Evolutionary conservation across 2,888 invertebrate genomes (phyloP).

Genomic region (Phoronis australis): DNA sequence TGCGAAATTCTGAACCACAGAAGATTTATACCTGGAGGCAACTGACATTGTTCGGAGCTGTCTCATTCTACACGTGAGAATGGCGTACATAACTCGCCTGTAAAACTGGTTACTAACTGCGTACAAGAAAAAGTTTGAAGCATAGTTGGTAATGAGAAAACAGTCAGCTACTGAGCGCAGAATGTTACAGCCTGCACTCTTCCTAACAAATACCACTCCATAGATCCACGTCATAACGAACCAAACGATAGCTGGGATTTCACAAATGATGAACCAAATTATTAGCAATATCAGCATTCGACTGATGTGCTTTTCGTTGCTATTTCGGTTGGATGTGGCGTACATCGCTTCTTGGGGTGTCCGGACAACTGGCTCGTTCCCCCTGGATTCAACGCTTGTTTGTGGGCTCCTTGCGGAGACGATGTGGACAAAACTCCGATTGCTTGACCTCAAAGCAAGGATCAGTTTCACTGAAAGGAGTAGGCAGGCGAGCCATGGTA

Average conservation of each 20-base stretch:
- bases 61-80: no score
- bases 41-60: no score
- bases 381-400: not conserved
- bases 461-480: not conserved
- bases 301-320: not conserved
- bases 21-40: no score
- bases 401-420: not conserved
- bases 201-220: not conserved
- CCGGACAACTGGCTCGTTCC: no score
- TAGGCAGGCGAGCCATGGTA: not conserved
- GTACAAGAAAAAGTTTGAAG: not conserved
- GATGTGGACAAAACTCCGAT: no score
- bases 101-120: not conserved
- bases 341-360: not conserved
- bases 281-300: not conserved
- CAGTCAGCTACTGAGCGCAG: not conserved
- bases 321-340: not conserved
- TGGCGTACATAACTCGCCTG: no score
- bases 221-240: not conserved
- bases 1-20: no score
- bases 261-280: not conserved
- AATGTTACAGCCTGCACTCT: not conserved
- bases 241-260: not conserved
- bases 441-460: not conserved
- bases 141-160: not conserved